phyloP scores from a whole-genome alignment of 2,113 vertebrate species.

The Climacteris rufus region DNA sequence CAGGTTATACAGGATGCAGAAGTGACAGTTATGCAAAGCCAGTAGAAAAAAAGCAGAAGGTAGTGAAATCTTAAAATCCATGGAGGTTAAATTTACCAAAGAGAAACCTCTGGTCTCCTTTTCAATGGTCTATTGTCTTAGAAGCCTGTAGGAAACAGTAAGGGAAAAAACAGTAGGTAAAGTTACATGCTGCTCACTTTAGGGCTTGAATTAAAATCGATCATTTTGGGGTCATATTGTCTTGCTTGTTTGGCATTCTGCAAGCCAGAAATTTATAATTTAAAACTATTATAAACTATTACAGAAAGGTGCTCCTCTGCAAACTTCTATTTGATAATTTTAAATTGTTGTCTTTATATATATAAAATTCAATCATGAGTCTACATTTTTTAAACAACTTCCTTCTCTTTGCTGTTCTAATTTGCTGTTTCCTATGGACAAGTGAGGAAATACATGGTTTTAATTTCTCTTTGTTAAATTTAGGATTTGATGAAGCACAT shows the following conservation, averaged over 20 bases:
- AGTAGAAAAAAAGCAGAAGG: background rate
- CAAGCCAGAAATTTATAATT: background rate
- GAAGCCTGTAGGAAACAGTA: background rate
- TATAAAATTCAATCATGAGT: background rate
- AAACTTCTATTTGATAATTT: background rate
- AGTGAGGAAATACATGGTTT: background rate
- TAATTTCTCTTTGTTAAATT: background rate
- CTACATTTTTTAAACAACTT: background rate
- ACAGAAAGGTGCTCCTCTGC: background rate
- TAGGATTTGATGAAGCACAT: background rate
- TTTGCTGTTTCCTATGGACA: background rate
- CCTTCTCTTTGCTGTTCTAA: background rate
- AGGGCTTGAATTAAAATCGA: background rate
- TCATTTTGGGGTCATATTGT: background rate
- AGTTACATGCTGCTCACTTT: background rate
- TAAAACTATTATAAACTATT: background rate
- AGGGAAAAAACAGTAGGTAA: background rate
- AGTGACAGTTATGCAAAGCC: fast-evolving
- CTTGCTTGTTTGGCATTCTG: background rate
- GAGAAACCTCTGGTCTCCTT: background rate
- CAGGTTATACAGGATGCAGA: background rate
- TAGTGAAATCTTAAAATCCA: background rate
- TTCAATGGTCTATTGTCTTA: background rate
- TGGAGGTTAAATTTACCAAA: background rate
- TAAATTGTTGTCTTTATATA: background rate